Percentiles rank a stretch among this genome's conserved stretches.
Evolutionary conservation across 1,140 invertebrate genomes (phyloP).

Genomic region (Heliconius melpomene): DNA sequence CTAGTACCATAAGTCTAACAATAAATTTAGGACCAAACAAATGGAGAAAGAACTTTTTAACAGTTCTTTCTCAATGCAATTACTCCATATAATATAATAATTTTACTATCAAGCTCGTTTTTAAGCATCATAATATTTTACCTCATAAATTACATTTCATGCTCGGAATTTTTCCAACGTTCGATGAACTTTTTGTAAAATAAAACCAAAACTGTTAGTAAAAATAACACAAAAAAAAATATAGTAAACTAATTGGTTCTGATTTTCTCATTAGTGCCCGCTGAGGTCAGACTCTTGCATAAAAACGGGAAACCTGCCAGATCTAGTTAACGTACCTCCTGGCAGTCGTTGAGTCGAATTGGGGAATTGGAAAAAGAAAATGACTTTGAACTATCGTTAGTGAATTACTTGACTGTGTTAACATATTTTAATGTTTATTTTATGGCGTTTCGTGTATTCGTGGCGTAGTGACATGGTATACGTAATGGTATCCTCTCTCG

Average conservation of each 20-base stretch:
- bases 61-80: neutral
- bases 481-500: too few species aligned
- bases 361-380: slow-evolving; percentile 35
- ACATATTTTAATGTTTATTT: neutral
- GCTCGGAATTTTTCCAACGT: neutral
- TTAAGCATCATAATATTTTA: neutral
- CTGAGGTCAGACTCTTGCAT: slow-evolving; percentile 34
- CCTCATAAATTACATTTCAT: neutral
- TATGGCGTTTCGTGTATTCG: too few species aligned
- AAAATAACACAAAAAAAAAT: slow-evolving; percentile 16
- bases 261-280: slow-evolving; percentile 35
- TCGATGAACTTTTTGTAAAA: neutral
- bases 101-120: neutral
- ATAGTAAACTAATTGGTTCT: slow-evolving; percentile 36
- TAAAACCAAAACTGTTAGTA: slow-evolving; percentile 7
- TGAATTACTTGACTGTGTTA: slow-evolving; percentile 19
- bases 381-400: slow-evolving; percentile 21
- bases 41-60: neutral
- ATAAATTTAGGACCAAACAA: too few species aligned
- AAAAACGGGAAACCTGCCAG: slow-evolving; percentile 40
- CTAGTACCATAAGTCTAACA: too few species aligned
- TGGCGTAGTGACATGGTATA: neutral
- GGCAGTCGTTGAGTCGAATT: slow-evolving; percentile 34
- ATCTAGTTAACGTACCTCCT: slow-evolving; percentile 31
- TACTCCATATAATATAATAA: neutral